phyloP scores from a whole-genome alignment of 2,888 invertebrate genomes.

The Drosophila lacicola region DNA sequence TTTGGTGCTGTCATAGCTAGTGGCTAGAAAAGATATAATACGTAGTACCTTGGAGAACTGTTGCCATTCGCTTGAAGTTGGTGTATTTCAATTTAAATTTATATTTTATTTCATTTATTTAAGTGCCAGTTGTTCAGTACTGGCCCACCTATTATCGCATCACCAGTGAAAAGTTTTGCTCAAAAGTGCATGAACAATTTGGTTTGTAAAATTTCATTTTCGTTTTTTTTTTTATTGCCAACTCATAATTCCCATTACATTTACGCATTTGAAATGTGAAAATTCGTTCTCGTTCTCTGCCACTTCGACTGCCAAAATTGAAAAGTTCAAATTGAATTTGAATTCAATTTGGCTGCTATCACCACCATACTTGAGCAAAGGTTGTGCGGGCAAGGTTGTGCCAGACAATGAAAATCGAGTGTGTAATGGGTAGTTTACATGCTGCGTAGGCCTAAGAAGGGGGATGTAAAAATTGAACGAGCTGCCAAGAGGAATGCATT shows the following conservation, averaged over 20 bases:
- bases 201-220: slow-evolving; percentile 76
- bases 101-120: slow-evolving; percentile 70
- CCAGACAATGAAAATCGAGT: slow-evolving; percentile 61
- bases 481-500: slow-evolving; percentile 1
- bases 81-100: slow-evolving; percentile 66
- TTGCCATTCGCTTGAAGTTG: slow-evolving; percentile 16
- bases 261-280: slow-evolving; percentile 72
- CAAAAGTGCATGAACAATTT: slow-evolving; percentile 77
- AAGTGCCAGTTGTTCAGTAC: slow-evolving; percentile 29
- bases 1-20: slow-evolving; percentile 51
- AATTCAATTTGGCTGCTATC: slow-evolving; percentile 83
- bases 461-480: not conserved
- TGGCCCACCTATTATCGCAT: not conserved
- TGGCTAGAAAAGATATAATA: too few relatives aligned
- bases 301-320: slow-evolving; percentile 74
- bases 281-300: slow-evolving; percentile 32
- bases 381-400: slow-evolving; percentile 37
- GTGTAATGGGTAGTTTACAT: slow-evolving; percentile 67
- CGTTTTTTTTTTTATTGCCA: slow-evolving; percentile 40
- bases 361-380: slow-evolving; percentile 38
- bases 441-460: slow-evolving; percentile 7
- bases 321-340: slow-evolving; percentile 85
- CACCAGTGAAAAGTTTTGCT: slow-evolving; percentile 62
- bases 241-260: slow-evolving; percentile 74
- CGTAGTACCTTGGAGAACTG: too few relatives aligned